These are phyloP conservation scores for Drosophila pseudotakahashii DNA, from an alignment of 2,888 invertebrate species.

Conservation along the genomic window DNA sequence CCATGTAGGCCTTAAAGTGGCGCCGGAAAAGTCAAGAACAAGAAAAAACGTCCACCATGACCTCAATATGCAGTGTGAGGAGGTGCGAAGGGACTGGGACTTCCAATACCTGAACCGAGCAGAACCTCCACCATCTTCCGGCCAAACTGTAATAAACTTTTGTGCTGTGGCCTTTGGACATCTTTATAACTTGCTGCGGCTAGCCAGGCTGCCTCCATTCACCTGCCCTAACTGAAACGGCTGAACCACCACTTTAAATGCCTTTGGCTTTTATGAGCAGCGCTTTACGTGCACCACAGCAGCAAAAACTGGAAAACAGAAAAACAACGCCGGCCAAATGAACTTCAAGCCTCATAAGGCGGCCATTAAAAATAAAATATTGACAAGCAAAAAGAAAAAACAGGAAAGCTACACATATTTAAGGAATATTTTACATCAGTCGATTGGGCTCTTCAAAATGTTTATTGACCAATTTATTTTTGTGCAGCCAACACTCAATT, in stretches of 20 bases:
- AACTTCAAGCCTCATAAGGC: conserved; percentile 26
- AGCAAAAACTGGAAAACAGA: conserved; percentile 3
- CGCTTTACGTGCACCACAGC: conserved; percentile 30
- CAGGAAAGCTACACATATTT: conserved; percentile 18
- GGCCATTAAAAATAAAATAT: conserved; percentile 22
- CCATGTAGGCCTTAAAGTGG: conserved; percentile 19
- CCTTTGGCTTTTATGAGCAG: conserved; percentile 55
- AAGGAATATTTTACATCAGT: conserved; percentile 10
- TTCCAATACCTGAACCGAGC: conserved; percentile 5
- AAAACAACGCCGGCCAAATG: conserved; percentile 25
- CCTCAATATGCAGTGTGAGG: conserved; percentile 33
- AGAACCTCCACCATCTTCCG: conserved; percentile 5
- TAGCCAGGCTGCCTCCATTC: conserved; percentile 28
- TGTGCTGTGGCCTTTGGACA: conserved; percentile 64
- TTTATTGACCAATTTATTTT: conserved; percentile 47
- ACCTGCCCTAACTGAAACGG: not conserved
- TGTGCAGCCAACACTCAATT: conserved; percentile 35
- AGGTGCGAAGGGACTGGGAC: conserved; percentile 36
- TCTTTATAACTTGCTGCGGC: conserved; percentile 67
- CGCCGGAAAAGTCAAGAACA: conserved; percentile 56
- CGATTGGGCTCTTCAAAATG: conserved; percentile 45
- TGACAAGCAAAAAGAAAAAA: conserved; percentile 8
- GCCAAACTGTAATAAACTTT: conserved; percentile 64
- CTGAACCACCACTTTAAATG: conserved; percentile 49
- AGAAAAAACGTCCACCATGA: conserved; percentile 31